Percentiles rank a stretch among this genome's conserved stretches.
phyloP scores from a whole-genome alignment of 92 coral and sea anemone species.

The Palythoa grandis region DNA sequence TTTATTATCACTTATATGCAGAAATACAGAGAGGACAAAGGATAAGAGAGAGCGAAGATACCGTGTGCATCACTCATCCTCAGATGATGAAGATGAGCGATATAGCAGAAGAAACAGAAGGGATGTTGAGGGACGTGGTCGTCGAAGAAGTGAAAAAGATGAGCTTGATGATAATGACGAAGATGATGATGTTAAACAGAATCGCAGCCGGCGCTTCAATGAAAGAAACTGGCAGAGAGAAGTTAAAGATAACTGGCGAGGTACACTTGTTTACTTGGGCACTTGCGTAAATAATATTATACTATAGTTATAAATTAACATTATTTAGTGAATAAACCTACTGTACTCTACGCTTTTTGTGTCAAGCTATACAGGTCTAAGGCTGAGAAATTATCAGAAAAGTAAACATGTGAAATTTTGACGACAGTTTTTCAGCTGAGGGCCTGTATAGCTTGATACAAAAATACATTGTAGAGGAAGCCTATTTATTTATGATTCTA shows the following conservation, averaged over 20 bases:
- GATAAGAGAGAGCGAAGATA: conserved; percentile 36
- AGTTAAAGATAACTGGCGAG: conserved; percentile 31
- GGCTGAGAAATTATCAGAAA: too few relatives aligned
- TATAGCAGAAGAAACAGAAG: neutral
- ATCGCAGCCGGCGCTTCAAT: conserved; percentile 27
- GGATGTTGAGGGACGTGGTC: conserved; percentile 1
- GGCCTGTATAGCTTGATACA: too few relatives aligned
- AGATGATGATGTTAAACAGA: conserved; percentile 8
- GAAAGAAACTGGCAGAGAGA: conserved; percentile 46
- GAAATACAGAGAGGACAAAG: conserved; percentile 33
- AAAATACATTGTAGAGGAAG: too few relatives aligned
- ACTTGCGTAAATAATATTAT: too few relatives aligned
- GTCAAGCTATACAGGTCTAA: too few relatives aligned
- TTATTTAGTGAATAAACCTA: too few relatives aligned
- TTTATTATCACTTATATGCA: neutral
- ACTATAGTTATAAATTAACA: too few relatives aligned
- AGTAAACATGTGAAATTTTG: too few relatives aligned
- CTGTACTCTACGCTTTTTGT: too few relatives aligned
- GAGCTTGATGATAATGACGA: conserved; percentile 15
- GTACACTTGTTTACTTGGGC: neutral
- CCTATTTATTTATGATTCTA: too few relatives aligned
- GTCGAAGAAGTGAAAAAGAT: conserved; percentile 8
- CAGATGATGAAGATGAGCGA: conserved; percentile 42
- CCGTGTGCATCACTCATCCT: conserved; percentile 20
- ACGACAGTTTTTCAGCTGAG: too few relatives aligned